These are phyloP conservation scores for Chelonia mydas DNA, from an alignment of 2,797 vertebrate genomes.

Conservation along the genomic window DNA sequence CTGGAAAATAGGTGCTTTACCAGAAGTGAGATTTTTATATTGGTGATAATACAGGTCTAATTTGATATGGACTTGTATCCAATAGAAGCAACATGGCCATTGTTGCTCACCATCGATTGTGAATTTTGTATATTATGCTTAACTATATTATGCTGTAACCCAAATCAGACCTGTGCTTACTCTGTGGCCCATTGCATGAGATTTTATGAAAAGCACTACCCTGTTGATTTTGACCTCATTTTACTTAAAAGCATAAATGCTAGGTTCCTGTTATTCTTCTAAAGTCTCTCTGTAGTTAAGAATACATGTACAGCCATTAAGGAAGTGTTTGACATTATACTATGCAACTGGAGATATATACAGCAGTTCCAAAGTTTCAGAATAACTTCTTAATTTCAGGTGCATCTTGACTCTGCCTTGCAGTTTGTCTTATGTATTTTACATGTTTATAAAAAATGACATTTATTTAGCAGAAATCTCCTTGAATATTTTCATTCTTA, in stretches of 20 bases:
- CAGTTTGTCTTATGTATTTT: background rate
- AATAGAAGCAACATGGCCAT: background rate
- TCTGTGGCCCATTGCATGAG: background rate
- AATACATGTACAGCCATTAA: conserved; percentile 16
- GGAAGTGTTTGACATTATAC: conserved; percentile 36
- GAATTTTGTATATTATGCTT: background rate
- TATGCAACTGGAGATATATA: background rate
- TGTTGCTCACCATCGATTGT: background rate
- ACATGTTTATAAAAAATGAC: background rate
- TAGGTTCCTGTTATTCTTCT: conserved; percentile 48
- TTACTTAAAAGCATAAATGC: conserved; percentile 50
- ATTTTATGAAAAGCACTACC: background rate
- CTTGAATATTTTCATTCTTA: background rate
- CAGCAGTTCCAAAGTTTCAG: background rate
- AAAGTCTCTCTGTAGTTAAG: conserved; percentile 61
- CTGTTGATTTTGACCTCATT: background rate
- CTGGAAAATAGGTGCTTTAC: background rate
- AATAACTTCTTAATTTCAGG: background rate
- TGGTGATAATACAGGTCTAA: background rate
- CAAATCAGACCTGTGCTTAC: background rate
- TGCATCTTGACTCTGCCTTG: background rate
- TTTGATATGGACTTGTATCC: fast-evolving
- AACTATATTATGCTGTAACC: background rate
- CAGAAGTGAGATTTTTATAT: background rate
- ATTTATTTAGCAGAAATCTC: background rate